These are phyloP conservation scores for Aleadryas rufinucha DNA, from an alignment of 2,113 vertebrate genomes.

Conservation along the genomic window DNA sequence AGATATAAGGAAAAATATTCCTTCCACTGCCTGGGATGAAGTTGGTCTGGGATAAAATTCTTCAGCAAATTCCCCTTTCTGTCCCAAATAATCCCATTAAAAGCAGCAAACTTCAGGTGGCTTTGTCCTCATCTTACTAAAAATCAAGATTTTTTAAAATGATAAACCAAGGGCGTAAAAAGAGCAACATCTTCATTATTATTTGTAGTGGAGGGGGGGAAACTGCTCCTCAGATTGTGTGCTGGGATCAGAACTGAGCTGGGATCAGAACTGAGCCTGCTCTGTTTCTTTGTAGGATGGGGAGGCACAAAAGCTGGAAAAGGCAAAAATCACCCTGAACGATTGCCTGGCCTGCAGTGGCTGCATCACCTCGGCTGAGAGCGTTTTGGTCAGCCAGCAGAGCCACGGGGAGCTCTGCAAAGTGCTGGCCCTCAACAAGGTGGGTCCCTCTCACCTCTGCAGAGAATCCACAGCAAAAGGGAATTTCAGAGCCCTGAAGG, in stretches of 20 bases:
- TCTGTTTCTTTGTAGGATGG: slow-evolving; percentile 80
- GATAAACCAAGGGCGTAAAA: background rate
- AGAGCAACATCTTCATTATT: too few relatives aligned
- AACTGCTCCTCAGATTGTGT: background rate
- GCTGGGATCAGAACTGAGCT: background rate
- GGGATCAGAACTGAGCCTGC: background rate
- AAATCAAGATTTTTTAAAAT: background rate
- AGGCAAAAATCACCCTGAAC: slow-evolving; percentile 89
- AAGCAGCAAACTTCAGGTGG: background rate
- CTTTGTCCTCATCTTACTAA: background rate
- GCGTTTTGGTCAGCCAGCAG: slow-evolving; percentile 89
- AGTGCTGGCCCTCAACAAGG: slow-evolving; percentile 82
- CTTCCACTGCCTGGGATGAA: background rate
- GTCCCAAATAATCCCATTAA: background rate
- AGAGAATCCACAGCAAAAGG: background rate
- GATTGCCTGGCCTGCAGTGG: slow-evolving; percentile 97
- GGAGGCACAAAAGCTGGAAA: slow-evolving; percentile 82
- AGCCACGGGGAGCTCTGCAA: slow-evolving; percentile 88
- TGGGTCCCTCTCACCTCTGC: background rate
- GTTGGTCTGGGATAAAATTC: background rate
- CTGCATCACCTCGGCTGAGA: slow-evolving; percentile 95
- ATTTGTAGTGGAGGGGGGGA: background rate
- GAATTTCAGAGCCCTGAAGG: too few relatives aligned
- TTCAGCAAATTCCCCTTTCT: background rate
- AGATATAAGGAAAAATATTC: background rate